Evolutionary conservation across 37 sponge, comb jelly and placozoan species (phyloP).

Genomic region (Mnemiopsis leidyi): DNA sequence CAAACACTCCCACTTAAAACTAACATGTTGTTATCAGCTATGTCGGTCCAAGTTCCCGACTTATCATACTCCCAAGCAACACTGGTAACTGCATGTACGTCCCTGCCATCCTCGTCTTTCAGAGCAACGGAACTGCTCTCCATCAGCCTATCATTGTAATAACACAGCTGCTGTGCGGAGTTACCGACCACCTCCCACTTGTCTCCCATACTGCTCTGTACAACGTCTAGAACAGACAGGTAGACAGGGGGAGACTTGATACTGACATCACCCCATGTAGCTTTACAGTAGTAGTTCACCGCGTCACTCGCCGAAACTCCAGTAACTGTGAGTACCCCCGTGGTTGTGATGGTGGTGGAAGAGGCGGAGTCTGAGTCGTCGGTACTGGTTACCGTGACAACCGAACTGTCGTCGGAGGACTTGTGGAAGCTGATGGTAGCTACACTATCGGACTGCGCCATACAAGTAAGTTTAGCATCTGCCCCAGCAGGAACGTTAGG

Average conservation of each 20-base stretch:
- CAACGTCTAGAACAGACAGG: background rate
- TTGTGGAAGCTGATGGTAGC: constrained; percentile 22
- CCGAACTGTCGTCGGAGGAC: background rate
- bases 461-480: background rate
- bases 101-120: background rate
- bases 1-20: background rate
- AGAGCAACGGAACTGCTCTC: background rate
- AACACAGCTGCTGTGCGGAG: background rate
- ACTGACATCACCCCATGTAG: background rate
- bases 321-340: background rate
- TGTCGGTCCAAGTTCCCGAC: background rate
- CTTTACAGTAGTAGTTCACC: background rate
- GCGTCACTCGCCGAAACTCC: background rate
- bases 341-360: background rate
- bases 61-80: background rate
- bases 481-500: background rate
- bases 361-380: background rate
- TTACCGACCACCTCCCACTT: background rate
- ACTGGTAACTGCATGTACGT: background rate
- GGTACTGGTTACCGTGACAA: background rate
- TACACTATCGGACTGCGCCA: background rate
- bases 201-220: too few species aligned
- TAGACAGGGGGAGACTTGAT: background rate
- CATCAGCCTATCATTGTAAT: background rate
- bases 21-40: background rate